These are phyloP conservation scores for Maniola jurtina DNA, from an alignment of 1,140 invertebrate genomes.

Conservation along the genomic window DNA sequence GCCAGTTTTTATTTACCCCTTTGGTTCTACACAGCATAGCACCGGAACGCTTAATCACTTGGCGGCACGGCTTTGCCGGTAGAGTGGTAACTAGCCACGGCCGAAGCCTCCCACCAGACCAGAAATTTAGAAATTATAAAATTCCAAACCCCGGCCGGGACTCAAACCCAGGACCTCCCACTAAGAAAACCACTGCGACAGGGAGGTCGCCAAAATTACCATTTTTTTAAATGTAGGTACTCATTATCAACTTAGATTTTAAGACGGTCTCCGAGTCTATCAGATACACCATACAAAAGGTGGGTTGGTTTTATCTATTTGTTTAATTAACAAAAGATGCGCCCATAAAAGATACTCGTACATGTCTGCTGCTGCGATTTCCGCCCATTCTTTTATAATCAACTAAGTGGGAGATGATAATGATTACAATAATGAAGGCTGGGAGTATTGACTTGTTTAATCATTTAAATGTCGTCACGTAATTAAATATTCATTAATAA, in stretches of 20 bases:
- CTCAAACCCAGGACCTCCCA: too few species aligned
- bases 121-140: too few species aligned
- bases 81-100: too few species aligned
- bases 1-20: too few species aligned
- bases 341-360: slow-evolving; percentile 19
- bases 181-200: too few species aligned
- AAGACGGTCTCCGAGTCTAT: neutral
- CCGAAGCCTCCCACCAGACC: too few species aligned
- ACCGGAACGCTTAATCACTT: too few species aligned
- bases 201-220: too few species aligned
- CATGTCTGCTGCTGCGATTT: slow-evolving; percentile 12
- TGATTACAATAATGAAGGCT: slow-evolving; percentile 16
- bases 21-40: too few species aligned
- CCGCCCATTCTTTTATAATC: slow-evolving; percentile 28
- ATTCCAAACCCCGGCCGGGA: too few species aligned
- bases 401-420: slow-evolving; percentile 8
- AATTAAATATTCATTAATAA: neutral
- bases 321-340: slow-evolving; percentile 36
- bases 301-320: slow-evolving; percentile 42
- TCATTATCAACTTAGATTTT: neutral
- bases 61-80: too few species aligned
- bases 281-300: slow-evolving; percentile 36
- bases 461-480: neutral
- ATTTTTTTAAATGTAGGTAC: too few species aligned
- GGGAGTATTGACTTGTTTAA: slow-evolving; percentile 5